These are phyloP conservation scores for Coptotermes formosanus DNA, from an alignment of 1,140 invertebrate species.

Conservation along the genomic window DNA sequence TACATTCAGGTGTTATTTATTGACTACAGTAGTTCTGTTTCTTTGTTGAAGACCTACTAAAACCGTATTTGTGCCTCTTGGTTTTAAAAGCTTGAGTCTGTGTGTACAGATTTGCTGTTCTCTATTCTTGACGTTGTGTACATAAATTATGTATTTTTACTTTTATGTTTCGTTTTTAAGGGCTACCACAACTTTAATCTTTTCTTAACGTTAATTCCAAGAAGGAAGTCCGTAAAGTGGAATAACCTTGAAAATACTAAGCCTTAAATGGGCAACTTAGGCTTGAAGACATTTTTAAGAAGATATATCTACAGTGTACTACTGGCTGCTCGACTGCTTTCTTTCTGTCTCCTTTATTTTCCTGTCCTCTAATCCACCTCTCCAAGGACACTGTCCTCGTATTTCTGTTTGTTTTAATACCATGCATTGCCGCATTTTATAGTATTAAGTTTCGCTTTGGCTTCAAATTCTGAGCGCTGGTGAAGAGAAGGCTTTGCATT, in stretches of 20 bases:
- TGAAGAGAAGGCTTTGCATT: conserved; percentile 1
- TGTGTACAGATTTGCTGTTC: neutral
- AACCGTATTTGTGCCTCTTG: too few relatives aligned
- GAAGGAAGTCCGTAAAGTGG: neutral
- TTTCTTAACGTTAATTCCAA: neutral
- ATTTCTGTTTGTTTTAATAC: neutral
- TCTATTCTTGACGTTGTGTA: neutral
- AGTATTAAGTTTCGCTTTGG: neutral
- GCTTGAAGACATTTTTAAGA: neutral
- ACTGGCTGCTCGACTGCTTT: neutral
- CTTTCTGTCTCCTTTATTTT: neutral
- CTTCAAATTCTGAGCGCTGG: neutral
- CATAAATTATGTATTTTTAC: neutral
- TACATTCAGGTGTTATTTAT: too few relatives aligned
- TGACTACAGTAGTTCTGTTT: too few relatives aligned
- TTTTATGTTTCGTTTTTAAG: neutral
- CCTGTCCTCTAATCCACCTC: neutral
- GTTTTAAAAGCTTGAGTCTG: too few relatives aligned
- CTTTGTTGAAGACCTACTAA: too few relatives aligned
- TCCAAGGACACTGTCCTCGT: neutral
- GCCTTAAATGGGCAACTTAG: neutral
- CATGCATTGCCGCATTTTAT: neutral
- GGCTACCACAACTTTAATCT: neutral
- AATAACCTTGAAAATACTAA: neutral
- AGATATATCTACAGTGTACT: neutral